These are phyloP conservation scores for Chroicocephalus ridibundus DNA, from an alignment of 2,113 vertebrate species.

Conservation along the genomic window DNA sequence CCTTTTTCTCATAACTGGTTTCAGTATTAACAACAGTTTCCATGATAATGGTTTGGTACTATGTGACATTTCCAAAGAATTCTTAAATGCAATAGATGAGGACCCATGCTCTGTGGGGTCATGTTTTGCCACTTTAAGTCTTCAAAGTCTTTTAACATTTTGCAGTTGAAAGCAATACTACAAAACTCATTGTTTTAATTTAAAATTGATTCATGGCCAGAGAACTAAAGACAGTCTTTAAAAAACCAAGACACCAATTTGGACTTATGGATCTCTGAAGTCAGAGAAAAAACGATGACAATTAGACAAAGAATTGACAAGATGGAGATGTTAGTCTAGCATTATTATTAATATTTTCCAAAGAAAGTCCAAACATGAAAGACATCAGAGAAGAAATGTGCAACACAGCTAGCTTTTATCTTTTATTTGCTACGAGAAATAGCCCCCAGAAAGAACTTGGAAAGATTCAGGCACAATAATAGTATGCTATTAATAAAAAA, in stretches of 20 bases:
- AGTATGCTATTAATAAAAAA: constrained; percentile 30
- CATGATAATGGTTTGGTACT: neutral
- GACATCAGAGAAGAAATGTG: constrained; percentile 23
- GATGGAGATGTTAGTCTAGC: neutral
- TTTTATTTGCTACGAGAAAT: constrained; percentile 41
- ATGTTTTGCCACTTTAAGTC: neutral
- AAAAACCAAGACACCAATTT: neutral
- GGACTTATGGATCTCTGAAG: neutral
- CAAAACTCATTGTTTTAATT: neutral
- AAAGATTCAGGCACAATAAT: constrained; percentile 23
- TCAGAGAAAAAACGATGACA: neutral
- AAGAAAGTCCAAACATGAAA: constrained; percentile 45
- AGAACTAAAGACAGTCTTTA: neutral
- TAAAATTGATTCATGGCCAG: neutral
- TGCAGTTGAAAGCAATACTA: neutral
- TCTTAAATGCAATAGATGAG: neutral
- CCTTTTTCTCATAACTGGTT: neutral
- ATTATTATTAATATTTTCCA: constrained; percentile 20
- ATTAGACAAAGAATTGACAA: neutral
- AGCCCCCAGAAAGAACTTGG: neutral
- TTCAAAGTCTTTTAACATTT: neutral
- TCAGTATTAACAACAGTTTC: neutral
- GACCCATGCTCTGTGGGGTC: neutral
- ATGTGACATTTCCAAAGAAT: neutral
- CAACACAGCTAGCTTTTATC: constrained; percentile 26